Conservation (phyloP, 2,113 vertebrate genomes). For the Xenopus laevis region DNA sequence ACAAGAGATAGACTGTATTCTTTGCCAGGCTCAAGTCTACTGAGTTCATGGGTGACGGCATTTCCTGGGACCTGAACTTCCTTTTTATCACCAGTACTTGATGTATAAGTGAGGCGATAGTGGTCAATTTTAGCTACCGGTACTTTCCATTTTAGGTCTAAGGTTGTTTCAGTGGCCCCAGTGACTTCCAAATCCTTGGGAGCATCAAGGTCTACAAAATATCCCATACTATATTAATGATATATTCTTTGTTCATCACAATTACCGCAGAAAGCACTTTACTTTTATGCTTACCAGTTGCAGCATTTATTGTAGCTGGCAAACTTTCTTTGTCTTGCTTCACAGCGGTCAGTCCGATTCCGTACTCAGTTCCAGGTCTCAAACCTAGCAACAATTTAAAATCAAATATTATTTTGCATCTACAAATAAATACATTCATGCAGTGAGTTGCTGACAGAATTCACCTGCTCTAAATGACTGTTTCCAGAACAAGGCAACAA, state of each 20-base stretch:
- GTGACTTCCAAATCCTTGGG: conserved; percentile 80
- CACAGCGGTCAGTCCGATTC: conserved; percentile 91
- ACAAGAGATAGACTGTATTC: conserved; percentile 79
- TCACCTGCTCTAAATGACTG: too few relatives aligned
- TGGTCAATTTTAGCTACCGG: conserved; percentile 83
- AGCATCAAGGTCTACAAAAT: conserved; percentile 76
- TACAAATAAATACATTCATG: too few relatives aligned
- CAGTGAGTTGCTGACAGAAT: too few relatives aligned
- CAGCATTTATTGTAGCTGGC: conserved; percentile 88
- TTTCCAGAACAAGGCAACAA: too few relatives aligned
- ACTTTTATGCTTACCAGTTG: conserved; percentile 76
- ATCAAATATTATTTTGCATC: too few relatives aligned
- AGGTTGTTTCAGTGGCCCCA: conserved; percentile 72
- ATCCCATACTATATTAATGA: too few relatives aligned
- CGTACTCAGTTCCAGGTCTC: conserved; percentile 90
- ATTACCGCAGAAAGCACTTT: too few relatives aligned
- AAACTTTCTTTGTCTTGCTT: conserved; percentile 84
- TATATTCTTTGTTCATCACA: too few relatives aligned
- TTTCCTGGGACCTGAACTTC: conserved; percentile 71
- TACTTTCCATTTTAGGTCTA: conserved; percentile 78
- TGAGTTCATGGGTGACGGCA: conserved; percentile 67
- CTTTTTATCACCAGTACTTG: conserved; percentile 56
- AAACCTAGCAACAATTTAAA: conserved; percentile 64
- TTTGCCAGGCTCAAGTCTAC: conserved; percentile 69
- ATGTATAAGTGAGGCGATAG: conserved; percentile 71